phyloP scores from a whole-genome alignment of 2,888 invertebrate species.

The Tenodera sinensis region DNA sequence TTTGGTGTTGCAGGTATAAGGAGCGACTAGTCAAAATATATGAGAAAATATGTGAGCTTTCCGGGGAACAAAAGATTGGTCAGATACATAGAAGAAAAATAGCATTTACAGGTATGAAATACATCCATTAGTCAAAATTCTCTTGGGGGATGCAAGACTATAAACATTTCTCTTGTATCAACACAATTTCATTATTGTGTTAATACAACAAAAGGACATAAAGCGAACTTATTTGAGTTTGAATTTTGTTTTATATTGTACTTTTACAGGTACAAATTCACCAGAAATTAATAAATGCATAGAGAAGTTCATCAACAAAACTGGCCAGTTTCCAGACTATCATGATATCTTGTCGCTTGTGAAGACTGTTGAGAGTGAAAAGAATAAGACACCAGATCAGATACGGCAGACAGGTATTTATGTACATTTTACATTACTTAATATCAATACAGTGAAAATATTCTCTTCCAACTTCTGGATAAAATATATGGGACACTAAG shows the following conservation, averaged over 20 bases:
- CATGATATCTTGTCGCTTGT: slow-evolving; percentile 21
- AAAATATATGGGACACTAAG: too few relatives aligned
- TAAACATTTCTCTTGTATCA: too few relatives aligned
- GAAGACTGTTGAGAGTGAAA: background rate
- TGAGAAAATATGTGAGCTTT: slow-evolving; percentile 13
- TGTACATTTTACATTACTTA: background rate
- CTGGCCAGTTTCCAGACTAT: slow-evolving; percentile 22
- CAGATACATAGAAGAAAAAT: background rate
- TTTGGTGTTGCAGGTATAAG: slow-evolving; percentile 12
- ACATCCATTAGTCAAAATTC: too few relatives aligned
- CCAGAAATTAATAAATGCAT: slow-evolving; percentile 21
- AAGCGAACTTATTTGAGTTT: too few relatives aligned
- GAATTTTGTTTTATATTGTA: background rate
- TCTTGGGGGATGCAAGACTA: too few relatives aligned
- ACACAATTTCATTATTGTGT: too few relatives aligned
- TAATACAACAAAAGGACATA: too few relatives aligned
- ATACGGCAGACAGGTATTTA: background rate
- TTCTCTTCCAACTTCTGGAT: too few relatives aligned
- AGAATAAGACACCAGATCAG: background rate
- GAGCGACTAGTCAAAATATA: slow-evolving; percentile 4
- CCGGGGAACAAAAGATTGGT: background rate
- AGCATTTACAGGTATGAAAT: slow-evolving; percentile 15
- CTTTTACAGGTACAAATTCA: slow-evolving; percentile 13
- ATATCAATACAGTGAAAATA: too few relatives aligned
- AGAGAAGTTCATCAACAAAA: slow-evolving; percentile 24